Base-by-base conservation (phyloP, 2,113 vertebrate species). In the Heliornis fulica region DNA sequence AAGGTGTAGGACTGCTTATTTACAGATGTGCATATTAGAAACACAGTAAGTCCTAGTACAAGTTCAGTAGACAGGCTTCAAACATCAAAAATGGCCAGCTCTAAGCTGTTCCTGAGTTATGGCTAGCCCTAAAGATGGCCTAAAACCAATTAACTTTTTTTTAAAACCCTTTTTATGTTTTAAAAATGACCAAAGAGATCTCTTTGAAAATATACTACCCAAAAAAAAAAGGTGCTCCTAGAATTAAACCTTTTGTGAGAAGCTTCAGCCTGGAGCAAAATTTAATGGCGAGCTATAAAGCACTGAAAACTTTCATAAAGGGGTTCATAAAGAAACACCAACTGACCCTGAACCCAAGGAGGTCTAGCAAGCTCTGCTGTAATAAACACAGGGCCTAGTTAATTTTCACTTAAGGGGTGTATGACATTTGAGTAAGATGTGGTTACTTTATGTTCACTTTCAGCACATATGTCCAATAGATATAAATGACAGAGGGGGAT, bases 261-360 rank as follows among this genome's bases (percentile, higher is more conserved):
- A 90, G 77, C 48, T 96, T 92, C 56, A 88, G 92, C 96, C 93
- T 92, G 72, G 57, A 93, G 95, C 95, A 83, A 91, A 85, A 93
- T 92, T 93, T 96, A 96, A 96, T 91, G 74, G 66, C 83, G 74
- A 82, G 88, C 92, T 87, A 85, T 96, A 95, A 97, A 96, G 77
- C 54, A 87, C 80, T 94, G 85, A 89, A 96, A 95, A 95, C 64
- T 96, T 96, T 93, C 93, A 95, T 96, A 95, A 92, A 96, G 77
- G 83, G 82, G 86, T 96, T 90, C 88, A 94, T 97, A 96, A 97
- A 96, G 95, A 91, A 94, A 90, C 82, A 94, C 63, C 90, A 95
- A 89, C 90, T 95, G 79, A 96, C 87, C 91, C 91, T 90, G 92
- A 95, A 94, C 69, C 57, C 54, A 69, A 94, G 85, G 85, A 95